Evolutionary conservation across 2,797 vertebrate genomes (phyloP).

Genomic region (Enoplosus armatus): DNA sequence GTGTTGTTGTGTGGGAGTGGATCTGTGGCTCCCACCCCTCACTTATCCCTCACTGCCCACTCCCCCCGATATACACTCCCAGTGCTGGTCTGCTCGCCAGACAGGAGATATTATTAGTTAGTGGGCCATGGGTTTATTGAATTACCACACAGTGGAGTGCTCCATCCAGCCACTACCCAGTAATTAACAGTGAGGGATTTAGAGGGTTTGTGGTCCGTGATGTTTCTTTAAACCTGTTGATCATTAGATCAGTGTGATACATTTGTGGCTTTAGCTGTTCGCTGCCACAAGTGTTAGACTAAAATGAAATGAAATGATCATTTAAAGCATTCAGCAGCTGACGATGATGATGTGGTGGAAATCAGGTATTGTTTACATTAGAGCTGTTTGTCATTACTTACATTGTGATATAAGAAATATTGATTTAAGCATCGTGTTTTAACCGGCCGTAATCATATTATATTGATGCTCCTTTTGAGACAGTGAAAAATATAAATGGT

Average conservation of each 20-base stretch:
- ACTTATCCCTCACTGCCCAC: slow-evolving; percentile 13
- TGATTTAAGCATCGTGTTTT: neutral
- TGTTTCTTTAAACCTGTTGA: slow-evolving; percentile 71
- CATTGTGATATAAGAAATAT: neutral
- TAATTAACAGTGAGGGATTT: slow-evolving; percentile 80
- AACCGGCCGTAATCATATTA: neutral
- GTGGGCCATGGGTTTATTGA: slow-evolving; percentile 78
- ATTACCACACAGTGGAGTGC: slow-evolving; percentile 73
- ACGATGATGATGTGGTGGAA: slow-evolving; percentile 1
- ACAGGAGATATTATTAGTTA: slow-evolving; percentile 81
- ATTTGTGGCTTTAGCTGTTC: slow-evolving; percentile 2
- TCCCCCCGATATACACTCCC: slow-evolving; percentile 16
- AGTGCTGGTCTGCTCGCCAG: slow-evolving; percentile 61
- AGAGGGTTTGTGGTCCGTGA: slow-evolving; percentile 58
- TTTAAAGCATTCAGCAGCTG: neutral
- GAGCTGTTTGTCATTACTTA: slow-evolving; percentile 13
- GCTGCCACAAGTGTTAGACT: neutral
- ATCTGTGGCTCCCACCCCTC: slow-evolving; percentile 26
- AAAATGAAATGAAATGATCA: neutral
- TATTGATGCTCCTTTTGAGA: neutral
- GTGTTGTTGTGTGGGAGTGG: slow-evolving; percentile 42
- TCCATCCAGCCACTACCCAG: slow-evolving; percentile 67
- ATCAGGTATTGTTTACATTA: neutral
- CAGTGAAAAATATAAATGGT: neutral
- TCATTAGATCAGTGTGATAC: slow-evolving; percentile 29